Base-by-base conservation (phyloP, 2,797 vertebrate species). In the Selene dorsalis region DNA sequence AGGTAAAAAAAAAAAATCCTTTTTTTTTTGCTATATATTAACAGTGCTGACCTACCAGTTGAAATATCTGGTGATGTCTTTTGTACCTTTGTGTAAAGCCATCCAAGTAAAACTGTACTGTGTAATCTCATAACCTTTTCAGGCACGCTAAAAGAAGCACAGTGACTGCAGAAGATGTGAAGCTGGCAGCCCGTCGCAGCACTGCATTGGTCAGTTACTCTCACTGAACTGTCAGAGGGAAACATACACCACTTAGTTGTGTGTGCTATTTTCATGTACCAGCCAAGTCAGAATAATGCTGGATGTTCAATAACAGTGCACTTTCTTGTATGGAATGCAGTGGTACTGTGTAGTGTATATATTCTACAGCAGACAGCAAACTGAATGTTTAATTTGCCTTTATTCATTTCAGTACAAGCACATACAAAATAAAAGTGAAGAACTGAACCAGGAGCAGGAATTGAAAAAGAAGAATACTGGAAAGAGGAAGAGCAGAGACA, bases 111-210 rank as follows among this genome's bases (percentile, higher is more conserved):
- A 56, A n/a, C 10, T 32, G 22, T n/a, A n/a, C n/a, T n/a, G 3
- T 45, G 18, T 58, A 7, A 60, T 48, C 16, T 24, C 5, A 16
- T 2, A 50, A 26, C 1, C 2, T 28, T n/a, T 50, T 57, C n/a
- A 99, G 98, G 81, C 98, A 99, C 60, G 97, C 95, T 1, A 99
- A 97, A 87, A 94, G 98, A 93, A 95, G 91, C 82, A 97, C 96
- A 0, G 79, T 99, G 64, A 96, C 93, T 66, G 56, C 88, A 2
- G 98, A 99, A 0, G 98, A 99, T n/a, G 98, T 99, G 53, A 99
- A 97, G 88, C 96, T 98, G 11, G 79, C 95, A 75, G 95, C 96
- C 62, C 95, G 98, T 53, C 95, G 96, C 83, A 99, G 96, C 74
- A 95, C 84, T 35, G 95, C 97, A 18, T 73, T 99, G 96, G 98